Evolutionary conservation across 2,113 vertebrate species (phyloP), one percentile per base, ranked within the genome.

Genomic region (Cardinalis cardinalis): DNA sequence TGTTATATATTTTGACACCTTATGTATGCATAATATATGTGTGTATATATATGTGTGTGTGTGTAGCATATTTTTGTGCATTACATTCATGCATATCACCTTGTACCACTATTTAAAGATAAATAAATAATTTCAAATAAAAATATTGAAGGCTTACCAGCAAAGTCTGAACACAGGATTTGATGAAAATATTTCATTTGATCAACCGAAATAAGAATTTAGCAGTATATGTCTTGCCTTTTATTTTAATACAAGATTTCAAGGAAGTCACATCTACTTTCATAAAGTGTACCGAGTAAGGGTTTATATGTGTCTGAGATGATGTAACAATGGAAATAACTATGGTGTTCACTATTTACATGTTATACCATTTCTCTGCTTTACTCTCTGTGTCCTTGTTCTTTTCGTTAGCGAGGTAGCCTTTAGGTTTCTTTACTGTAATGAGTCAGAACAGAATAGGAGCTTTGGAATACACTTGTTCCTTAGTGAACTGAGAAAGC

Each of bases 31-130:
- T 19, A 65, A 53, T 26, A 15, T 3, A 18, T 28, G 6, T 10
- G 1, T 65, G 1, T n/a, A 15, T 36, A 2, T 16, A 20, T 36
- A 1, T 19, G 4, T 8, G 10, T 26, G 16, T n/a, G 5, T 18
- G 4, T 55, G 20, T 53, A 31, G 18, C 15, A 19, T 32, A 23
- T 19, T 7, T 65, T 41, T 61, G 15, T 58, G 26, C 24, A 71
- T 28, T 38, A 25, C n/a, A 31, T 44, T 65, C 14, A 32, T 29
- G 13, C 11, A 48, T 71, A 64, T 34, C 56, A 20, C 14, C 3
- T 58, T 52, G 3, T 7, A 40, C 10, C 2, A 29, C 12, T 43
- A 28, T 26, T 28, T 18, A 38, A 65, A 63, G 60, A 58, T 55
- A 51, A 14, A 2, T 10, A 9, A 49, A 69, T 18, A 2, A 32